Base-by-base conservation (phyloP, 2,797 vertebrate species). In the Lutjanus argentimaculatus region DNA sequence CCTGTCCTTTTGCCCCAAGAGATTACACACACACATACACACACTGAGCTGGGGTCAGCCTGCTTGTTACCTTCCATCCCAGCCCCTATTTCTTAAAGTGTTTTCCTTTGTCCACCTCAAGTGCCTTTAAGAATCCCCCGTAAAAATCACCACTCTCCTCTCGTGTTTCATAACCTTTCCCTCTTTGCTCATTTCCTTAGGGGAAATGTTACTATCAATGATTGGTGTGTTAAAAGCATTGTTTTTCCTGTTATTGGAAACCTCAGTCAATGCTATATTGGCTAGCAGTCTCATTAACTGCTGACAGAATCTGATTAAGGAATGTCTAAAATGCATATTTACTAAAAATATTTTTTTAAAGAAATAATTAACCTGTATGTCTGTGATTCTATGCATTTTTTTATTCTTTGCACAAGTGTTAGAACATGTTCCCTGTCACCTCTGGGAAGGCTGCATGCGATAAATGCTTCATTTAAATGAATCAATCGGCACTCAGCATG, bases 401-500 rank as follows among this genome's bases (percentile, higher is more conserved):
- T 45, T 52, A 21, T 36, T 36, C 49, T 75, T 71, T 59, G 53
- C 59, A 14, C 40, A 21, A 63, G 58, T 7, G 2, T 69, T 14
- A 21, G n/a, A 22, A 68, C 25, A 10, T 30, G 11, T 36, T 15
- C 53, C 8, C 25, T 17, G 6, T 79, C 69, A 79, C 77, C 88
- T 76, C 45, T 42, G 74, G 43, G 79, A 73, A 40, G 74, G 21
- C 75, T 83, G 74, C 67, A 30, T 42, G 36, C 15, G n/a, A 73
- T 82, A 84, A 86, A 81, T 79, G 82, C 67, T 84, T 88, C 55
- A 75, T 93, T 85, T 87, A 89, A 92, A 88, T 88, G 67, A 92
- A 94, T 94, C 91, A 92, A 91, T 95, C 72, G 57, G 70, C 75
- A 11, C 66, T 67, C 17, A 19, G 67, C 53, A 55, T 63, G 76